Evolutionary conservation across 2,888 invertebrate genomes (phyloP), one percentile per base, ranked within the genome.

Genomic region (Hoplodrina blanda): DNA sequence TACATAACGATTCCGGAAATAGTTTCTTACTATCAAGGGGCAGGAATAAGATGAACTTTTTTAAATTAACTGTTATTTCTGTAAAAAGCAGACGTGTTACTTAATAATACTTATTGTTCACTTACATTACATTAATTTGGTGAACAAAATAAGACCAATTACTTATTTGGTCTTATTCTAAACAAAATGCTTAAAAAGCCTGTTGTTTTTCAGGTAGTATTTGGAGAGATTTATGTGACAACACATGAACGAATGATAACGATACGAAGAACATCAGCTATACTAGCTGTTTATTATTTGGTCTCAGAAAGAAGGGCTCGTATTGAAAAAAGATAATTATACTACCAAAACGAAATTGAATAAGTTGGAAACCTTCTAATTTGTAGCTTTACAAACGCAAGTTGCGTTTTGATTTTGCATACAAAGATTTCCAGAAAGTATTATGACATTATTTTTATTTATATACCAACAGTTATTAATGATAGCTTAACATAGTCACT

Each of bases 301-400:
- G 33, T 2, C 33, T 33, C 33, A 33, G 5, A 33, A 33, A 37
- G 7, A 37, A 37, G 37, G 1, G 17, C 17, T 17, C 46, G 1
- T 46, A 46, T 6, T 17, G 44, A 15, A 15, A 46, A 46, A 15
- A 15, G 2, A 15, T 13, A 15, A 13, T 7, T 5, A 30, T 4
- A 3, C 5, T 13, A 15, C 4, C 44, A 46, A 17, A 15, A 46
- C 44, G 15, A 44, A 44, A 44, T 44, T 44, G 44, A 46, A 46
- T 46, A n/a, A n/a, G n/a, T n/a, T 10, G 15, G 4, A 46, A 46
- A 46, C 11, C 46, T 15, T 1, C 33, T 17, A 17, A 8, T 41
- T 46, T 20, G 6, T 20, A 64, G 33, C 64, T 78, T 8, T 52
- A 46, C 15, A 73, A 78, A 76, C 41, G 37, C 60, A 0, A 6